Conservation (phyloP, 2,888 invertebrate genomes). For the Caenorhabditis drosophilae region DNA sequence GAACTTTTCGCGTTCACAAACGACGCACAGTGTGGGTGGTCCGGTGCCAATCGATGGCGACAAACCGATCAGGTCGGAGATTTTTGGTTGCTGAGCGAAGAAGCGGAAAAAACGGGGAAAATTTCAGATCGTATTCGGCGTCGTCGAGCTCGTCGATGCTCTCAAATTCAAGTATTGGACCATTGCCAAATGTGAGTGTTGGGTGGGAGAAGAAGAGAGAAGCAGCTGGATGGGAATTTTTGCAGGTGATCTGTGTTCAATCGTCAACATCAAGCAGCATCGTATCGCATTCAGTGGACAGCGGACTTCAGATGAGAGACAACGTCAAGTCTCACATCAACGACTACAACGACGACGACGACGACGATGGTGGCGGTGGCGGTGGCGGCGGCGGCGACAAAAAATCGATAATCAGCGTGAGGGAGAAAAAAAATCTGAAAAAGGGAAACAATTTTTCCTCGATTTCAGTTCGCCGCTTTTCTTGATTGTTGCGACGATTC, state of each 20-base stretch:
- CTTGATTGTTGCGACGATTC: not conserved
- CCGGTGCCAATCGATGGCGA: slow-evolving; percentile 32
- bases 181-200: slow-evolving; percentile 18
- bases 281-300: slow-evolving; percentile 1
- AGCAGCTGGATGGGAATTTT: too few species aligned
- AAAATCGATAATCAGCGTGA: not conserved
- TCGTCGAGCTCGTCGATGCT: slow-evolving; percentile 26
- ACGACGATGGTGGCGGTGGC: too few species aligned
- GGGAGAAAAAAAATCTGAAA: not conserved
- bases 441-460: not conserved
- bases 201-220: too few species aligned
- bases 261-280: too few species aligned
- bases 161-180: slow-evolving; percentile 19
- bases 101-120: not conserved
- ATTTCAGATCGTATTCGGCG: slow-evolving; percentile 20
- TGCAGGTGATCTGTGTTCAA: slow-evolving; percentile 9
- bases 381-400: not conserved
- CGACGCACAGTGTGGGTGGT: slow-evolving; percentile 25
- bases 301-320: not conserved
- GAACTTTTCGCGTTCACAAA: slow-evolving; percentile 22
- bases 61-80: not conserved
- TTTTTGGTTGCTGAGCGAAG: not conserved
- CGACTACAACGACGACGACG: too few species aligned
- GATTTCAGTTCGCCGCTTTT: not conserved
- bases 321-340: not conserved